Base-by-base conservation (phyloP, 2,797 vertebrate genomes). In the Dallia pectoralis region DNA sequence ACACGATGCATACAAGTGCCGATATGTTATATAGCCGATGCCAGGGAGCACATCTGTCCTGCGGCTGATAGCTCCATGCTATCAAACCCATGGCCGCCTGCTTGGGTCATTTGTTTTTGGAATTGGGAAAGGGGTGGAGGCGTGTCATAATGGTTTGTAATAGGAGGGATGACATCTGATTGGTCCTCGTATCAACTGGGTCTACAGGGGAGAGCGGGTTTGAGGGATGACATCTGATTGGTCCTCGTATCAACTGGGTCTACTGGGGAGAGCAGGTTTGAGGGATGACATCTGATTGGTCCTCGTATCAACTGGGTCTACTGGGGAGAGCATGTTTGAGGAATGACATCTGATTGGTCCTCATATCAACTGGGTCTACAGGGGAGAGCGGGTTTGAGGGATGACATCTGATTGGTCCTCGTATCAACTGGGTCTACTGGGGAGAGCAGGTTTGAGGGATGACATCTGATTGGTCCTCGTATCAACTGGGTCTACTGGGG, bases 41-140 rank as follows among this genome's bases (percentile, higher is more conserved):
- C 79, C 84, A 83, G 79, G 68, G 79, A 79, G 75, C 69, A 82
- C 82, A 79, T 83, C 86, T 86, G 86, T 81, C 81, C 86, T 75
- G 82, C 33, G 70, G 84, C 74, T 84, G 83, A 86, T 84, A 86
- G 82, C 72, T 79, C 69, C 74, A 77, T 33, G 70, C 56, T 48
- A 73, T 79, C 78, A 67, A 69, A 67, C 73, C 51, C 75, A 64
- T 72, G 33, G 63, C 51, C 40, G 40, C n/a, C 53, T 22, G 53
- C 53, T n/a, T 56, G n/a, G 67, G 66, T 56, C 66, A 18, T 78
- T 73, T 19, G 59, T 72, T 71, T 64, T 71, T 65, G 32, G 77
- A 78, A 76, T 82, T 71, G 76, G 53, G 49, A 15, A 71, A 36
- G 63, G 75, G 44, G 30, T 69, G n/a, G n/a, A n/a, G 22, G 69